A percentile compares a stretch with the other conserved stretches of the same genome.
Evolutionary conservation across 2,888 invertebrate species (phyloP).

Genomic region (Caenorhabditis doughertyi): DNA sequence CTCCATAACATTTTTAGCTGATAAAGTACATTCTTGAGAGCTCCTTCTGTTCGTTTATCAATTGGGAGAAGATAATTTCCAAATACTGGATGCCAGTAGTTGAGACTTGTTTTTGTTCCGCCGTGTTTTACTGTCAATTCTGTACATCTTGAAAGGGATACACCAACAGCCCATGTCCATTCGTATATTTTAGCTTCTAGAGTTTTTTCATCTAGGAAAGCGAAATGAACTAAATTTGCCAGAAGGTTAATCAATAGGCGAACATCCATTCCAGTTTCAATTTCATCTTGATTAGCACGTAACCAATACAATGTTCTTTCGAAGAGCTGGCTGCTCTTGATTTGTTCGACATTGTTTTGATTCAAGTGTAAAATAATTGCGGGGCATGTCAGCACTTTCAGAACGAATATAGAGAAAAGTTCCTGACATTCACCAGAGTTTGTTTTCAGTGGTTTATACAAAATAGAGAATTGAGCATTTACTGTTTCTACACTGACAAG

Average conservation of each 20-base stretch:
- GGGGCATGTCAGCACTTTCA: conserved; percentile 69
- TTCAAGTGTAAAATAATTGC: conserved; percentile 70
- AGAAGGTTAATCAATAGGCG: conserved; percentile 71
- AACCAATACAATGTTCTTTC: conserved; percentile 62
- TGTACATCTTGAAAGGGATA: conserved; percentile 67
- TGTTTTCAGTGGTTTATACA: conserved; percentile 59
- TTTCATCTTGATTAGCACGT: conserved; percentile 58
- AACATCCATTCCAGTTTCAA: conserved; percentile 61
- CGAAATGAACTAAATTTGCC: conserved; percentile 80
- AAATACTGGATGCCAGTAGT: conserved; percentile 96
- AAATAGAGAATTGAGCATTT: conserved; percentile 73
- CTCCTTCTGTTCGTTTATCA: conserved; percentile 87
- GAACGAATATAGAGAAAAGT: conserved; percentile 58
- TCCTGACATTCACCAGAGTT: background rate
- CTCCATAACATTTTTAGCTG: conserved; percentile 89
- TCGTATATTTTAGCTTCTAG: conserved; percentile 60
- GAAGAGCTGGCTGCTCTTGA: conserved; percentile 65
- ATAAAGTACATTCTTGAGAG: conserved; percentile 87
- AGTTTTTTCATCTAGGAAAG: conserved; percentile 70
- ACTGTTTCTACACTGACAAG: conserved; percentile 67
- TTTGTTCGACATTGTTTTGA: conserved; percentile 60
- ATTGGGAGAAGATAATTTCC: conserved; percentile 85
- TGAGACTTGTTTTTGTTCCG: conserved; percentile 47
- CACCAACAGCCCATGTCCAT: conserved; percentile 72
- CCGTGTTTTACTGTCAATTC: conserved; percentile 63